A percentile compares a stretch with the other conserved stretches of the same genome.
Evolutionary conservation across 2,113 vertebrate species (phyloP).

Genomic region (Natator depressus): DNA sequence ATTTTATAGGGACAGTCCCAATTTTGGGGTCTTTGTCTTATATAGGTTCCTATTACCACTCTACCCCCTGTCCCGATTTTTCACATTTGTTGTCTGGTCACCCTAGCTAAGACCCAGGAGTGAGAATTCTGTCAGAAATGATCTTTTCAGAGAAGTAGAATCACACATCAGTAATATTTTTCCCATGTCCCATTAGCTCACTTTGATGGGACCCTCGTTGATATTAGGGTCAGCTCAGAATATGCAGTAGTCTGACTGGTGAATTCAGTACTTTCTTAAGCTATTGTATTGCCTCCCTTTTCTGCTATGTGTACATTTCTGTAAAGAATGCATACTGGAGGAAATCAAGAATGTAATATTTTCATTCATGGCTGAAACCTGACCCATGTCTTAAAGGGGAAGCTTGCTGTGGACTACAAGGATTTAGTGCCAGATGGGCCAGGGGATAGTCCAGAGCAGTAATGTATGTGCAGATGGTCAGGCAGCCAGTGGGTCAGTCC

Average conservation of each 20-base stretch:
- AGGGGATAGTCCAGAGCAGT: not conserved
- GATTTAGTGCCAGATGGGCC: not conserved
- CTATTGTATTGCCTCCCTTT: not conserved
- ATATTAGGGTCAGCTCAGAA: not conserved
- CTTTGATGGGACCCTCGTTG: not conserved
- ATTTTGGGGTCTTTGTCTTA: too few species aligned
- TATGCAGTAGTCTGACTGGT: not conserved
- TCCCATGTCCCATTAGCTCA: not conserved
- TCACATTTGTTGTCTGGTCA: too few species aligned
- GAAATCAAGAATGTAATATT: conserved; percentile 39
- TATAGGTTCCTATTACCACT: too few species aligned
- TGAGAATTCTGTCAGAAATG: not conserved
- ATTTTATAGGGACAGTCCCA: too few species aligned
- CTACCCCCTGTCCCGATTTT: too few species aligned
- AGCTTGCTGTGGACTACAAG: not conserved
- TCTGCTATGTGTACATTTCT: conserved; percentile 22
- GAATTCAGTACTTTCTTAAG: conserved; percentile 1
- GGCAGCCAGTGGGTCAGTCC: not conserved
- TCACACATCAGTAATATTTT: not conserved
- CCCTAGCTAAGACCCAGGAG: not conserved
- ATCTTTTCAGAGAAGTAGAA: conserved; percentile 1
- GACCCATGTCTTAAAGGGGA: not conserved
- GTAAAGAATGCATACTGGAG: conserved; percentile 24
- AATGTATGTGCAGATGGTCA: not conserved
- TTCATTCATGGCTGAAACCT: conserved; percentile 33